Evolutionary conservation across 2,113 vertebrate genomes (phyloP).

Genomic region (Micronycteris hirsuta): DNA sequence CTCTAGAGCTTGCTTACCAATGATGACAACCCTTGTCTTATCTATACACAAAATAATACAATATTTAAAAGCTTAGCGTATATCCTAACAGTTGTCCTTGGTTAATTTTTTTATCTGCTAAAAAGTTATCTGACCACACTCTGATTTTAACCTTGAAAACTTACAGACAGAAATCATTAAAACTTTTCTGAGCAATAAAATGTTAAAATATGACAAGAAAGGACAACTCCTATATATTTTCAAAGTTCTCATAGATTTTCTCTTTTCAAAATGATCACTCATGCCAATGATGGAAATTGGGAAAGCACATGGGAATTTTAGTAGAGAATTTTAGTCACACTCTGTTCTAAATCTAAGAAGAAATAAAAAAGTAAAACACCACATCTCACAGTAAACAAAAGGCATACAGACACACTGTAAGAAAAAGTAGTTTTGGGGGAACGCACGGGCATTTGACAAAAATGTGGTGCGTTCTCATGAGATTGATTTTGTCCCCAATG

Average conservation of each 20-base stretch:
- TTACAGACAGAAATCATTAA: neutral
- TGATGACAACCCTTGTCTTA: neutral
- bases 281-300: neutral
- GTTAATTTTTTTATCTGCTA: neutral
- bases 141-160: slow-evolving; percentile 18
- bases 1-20: neutral
- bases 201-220: neutral
- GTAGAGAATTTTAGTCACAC: slow-evolving; percentile 3
- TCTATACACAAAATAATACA: neutral
- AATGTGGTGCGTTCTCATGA: neutral
- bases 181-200: slow-evolving; percentile 18
- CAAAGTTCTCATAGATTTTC: slow-evolving; percentile 18
- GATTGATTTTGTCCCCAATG: neutral
- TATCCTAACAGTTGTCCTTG: neutral
- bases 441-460: neutral
- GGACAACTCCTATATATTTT: neutral
- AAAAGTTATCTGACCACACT: neutral
- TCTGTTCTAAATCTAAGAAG: slow-evolving; percentile 10
- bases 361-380: neutral
- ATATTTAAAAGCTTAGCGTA: neutral
- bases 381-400: slow-evolving; percentile 14
- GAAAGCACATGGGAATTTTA: slow-evolving; percentile 29
- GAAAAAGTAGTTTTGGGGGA: neutral
- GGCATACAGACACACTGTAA: neutral
- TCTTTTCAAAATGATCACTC: slow-evolving; percentile 14